A percentile compares a stretch with the other conserved stretches of the same genome.
These are phyloP conservation scores for Psilanteris sp. DNA, from an alignment of 1,140 invertebrate species.

Conservation along the genomic window DNA sequence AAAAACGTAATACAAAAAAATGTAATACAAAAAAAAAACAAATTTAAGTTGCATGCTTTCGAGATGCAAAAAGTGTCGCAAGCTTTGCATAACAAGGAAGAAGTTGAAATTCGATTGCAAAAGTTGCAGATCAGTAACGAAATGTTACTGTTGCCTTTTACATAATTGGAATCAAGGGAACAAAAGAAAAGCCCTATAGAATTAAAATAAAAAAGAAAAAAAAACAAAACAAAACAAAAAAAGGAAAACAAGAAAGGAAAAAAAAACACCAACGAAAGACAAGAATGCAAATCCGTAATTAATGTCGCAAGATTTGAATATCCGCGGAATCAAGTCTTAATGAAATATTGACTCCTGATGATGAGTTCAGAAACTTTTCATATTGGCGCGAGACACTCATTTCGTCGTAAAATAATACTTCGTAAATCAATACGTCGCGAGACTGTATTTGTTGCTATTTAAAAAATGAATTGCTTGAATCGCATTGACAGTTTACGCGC, in stretches of 20 bases:
- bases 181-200: neutral
- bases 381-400: neutral
- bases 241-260: neutral
- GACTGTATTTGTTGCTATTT: no score
- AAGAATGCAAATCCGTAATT: constrained; percentile 25
- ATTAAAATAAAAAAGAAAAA: neutral
- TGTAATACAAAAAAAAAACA: neutral
- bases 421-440: no score
- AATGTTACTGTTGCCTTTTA: neutral
- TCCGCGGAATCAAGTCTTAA: constrained; percentile 11
- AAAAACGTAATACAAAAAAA: neutral
- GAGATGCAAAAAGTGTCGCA: neutral
- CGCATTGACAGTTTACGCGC: no score
- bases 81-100: neutral
- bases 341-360: constrained; percentile 26
- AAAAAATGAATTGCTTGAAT: no score
- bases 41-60: neutral
- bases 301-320: constrained; percentile 10
- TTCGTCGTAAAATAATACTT: no score
- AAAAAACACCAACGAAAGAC: neutral
- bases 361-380: constrained; percentile 11
- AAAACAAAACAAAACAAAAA: constrained; percentile 1
- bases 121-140: constrained; percentile 11
- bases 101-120: constrained; percentile 18
- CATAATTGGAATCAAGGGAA: neutral